Conservation (phyloP, 2,797 vertebrate genomes). For the Fratercula arctica region DNA sequence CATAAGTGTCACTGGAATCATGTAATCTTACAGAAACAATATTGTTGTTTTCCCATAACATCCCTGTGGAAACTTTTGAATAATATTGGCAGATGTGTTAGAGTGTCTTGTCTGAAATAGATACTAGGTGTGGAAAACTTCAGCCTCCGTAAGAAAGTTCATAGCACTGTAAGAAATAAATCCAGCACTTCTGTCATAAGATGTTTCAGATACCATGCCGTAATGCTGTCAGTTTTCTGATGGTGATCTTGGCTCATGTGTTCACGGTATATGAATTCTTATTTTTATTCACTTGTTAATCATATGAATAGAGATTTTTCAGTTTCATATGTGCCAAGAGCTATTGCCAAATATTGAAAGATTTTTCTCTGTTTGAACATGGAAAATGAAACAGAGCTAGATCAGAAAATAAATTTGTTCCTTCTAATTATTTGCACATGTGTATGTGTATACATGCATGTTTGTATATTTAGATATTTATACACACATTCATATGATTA, state of each 20-base stretch:
- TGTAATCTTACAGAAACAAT: neutral
- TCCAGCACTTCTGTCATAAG: neutral
- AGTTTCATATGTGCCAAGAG: neutral
- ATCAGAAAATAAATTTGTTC: neutral
- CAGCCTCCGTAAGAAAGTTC: neutral
- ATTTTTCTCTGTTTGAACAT: neutral
- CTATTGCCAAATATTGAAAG: neutral
- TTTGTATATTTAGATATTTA: neutral
- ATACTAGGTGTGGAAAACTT: neutral
- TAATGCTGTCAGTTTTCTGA: neutral
- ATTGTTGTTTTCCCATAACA: neutral
- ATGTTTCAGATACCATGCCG: neutral
- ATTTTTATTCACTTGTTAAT: neutral
- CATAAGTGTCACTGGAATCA: neutral
- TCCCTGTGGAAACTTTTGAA: neutral
- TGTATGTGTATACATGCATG: accelerated
- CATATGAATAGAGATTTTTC: neutral
- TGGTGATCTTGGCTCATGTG: neutral
- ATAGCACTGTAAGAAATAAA: neutral
- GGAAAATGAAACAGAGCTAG: neutral
- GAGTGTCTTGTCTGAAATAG: neutral
- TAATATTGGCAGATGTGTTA: neutral
- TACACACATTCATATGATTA: neutral
- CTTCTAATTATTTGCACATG: accelerated
- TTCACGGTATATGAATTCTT: neutral